Base-by-base conservation (phyloP, 2,888 invertebrate genomes). In the Acanthosepion lycidas region DNA sequence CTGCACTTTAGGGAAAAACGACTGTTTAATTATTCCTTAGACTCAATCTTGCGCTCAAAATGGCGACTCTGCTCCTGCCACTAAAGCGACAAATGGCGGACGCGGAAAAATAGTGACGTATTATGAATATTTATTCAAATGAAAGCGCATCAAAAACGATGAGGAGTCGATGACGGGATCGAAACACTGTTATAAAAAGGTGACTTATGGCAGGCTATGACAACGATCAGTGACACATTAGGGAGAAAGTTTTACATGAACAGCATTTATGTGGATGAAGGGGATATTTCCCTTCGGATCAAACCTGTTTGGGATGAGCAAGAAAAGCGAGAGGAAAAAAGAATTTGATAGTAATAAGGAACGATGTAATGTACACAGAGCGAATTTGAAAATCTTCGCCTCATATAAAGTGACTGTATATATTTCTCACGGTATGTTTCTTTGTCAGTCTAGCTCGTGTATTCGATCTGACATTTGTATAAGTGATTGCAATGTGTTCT, bases 11-110 rank as follows among this genome's bases (percentile, higher is more conserved):
- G 78, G 78, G 78, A 78, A 33, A 26, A 78, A 78, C 78, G 78
- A 78, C 78, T 78, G 78, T 78, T 78, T 78, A 78, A 78, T 78
- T 78, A 78, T 78, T 78, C 78, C n/a, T 78, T 78, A 78, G n/a
- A 12, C 78, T 5, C n/a, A 4, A 4, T 78, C 78, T 78, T 78
- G 78, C 18, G 18, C 78, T n/a, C 78, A n/a, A 78, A n/a, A 78
- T 78, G 78, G 78, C 78, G 78, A 78, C 78, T 12, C 78, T n/a
- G 15, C 78, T n/a, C 78, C n/a, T 78, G n/a, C n/a, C 78, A 23
- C n/a, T n/a, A 78, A n/a, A 78, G 78, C 78, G 78, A n/a, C 78
- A 78, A 78, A 78, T 78, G 78, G n/a, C 18, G n/a, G 78, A 78
- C 78, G 78, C 33, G n/a, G 78, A 78, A 78, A 78, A 78, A n/a